Conservation (phyloP, 2,888 invertebrate genomes). For the Tromatobia lineatoria region DNA sequence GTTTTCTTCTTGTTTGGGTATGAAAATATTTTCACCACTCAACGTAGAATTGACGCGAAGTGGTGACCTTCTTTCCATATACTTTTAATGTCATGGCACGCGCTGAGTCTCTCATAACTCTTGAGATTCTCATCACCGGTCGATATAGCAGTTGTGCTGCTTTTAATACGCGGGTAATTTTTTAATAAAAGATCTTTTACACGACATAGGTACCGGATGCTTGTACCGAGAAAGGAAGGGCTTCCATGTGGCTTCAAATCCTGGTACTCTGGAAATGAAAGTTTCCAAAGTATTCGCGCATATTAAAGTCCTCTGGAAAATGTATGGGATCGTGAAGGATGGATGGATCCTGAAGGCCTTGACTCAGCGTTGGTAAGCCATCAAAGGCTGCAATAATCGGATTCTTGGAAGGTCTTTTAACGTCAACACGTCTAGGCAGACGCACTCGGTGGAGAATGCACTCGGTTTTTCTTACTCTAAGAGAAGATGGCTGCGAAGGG, state of each 20-base stretch:
- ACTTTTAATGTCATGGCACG: slow-evolving; percentile 18
- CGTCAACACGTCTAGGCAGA: slow-evolving; percentile 48
- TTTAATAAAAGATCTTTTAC: slow-evolving; percentile 60
- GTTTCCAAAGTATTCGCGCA: slow-evolving; percentile 77
- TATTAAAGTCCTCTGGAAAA: slow-evolving; percentile 22
- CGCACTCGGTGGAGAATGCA: slow-evolving; percentile 57
- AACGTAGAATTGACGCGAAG: neutral
- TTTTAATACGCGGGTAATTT: slow-evolving; percentile 54
- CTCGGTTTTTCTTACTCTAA: slow-evolving; percentile 7
- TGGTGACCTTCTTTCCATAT: slow-evolving; percentile 17
- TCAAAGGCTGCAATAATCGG: slow-evolving; percentile 81
- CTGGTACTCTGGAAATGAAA: slow-evolving; percentile 71
- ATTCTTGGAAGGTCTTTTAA: slow-evolving; percentile 77
- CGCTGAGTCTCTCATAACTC: neutral
- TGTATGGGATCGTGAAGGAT: slow-evolving; percentile 30
- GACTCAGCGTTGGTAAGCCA: slow-evolving; percentile 67
- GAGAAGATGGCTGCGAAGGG: slow-evolving; percentile 6
- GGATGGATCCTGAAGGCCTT: slow-evolving; percentile 42
- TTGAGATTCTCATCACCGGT: slow-evolving; percentile 12
- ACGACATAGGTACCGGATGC: neutral
- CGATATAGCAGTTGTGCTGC: slow-evolving; percentile 2
- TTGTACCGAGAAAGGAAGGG: slow-evolving; percentile 1
- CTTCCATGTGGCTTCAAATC: neutral
- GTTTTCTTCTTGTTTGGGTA: no score
- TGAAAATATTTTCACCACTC: no score